A percentile compares a stretch with the other conserved stretches of the same genome.
These are phyloP conservation scores for Alectura lathami DNA, from an alignment of 2,113 vertebrate genomes.

Conservation along the genomic window DNA sequence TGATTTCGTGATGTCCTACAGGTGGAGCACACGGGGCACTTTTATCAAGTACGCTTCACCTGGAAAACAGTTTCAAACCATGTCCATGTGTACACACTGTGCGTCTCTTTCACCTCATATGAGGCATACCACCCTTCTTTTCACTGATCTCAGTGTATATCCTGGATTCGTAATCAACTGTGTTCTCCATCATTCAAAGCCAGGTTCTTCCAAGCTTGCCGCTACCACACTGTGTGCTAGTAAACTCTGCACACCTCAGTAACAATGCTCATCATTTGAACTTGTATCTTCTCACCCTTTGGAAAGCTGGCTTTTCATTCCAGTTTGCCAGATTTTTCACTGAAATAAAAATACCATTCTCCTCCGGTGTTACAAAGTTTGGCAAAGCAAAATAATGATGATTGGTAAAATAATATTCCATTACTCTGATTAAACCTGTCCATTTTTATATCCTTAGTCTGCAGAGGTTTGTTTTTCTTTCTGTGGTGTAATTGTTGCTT, in stretches of 20 bases:
- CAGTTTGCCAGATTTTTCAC: neutral
- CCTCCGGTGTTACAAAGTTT: neutral
- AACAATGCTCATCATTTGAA: neutral
- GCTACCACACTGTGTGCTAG: neutral
- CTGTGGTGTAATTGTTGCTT: neutral
- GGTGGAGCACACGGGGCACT: neutral
- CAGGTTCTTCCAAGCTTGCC: neutral
- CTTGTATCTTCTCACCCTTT: neutral
- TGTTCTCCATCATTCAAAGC: neutral
- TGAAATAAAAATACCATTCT: neutral
- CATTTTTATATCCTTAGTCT: neutral
- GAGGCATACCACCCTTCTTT: neutral
- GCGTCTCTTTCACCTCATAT: neutral
- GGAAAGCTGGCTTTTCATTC: neutral
- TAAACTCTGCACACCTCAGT: neutral
- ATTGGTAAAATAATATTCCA: neutral
- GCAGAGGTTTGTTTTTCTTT: neutral
- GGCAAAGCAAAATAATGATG: neutral
- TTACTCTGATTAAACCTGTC: neutral
- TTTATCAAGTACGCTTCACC: fast-evolving
- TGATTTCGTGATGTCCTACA: neutral
- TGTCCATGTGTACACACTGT: fast-evolving
- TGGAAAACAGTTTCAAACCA: fast-evolving
- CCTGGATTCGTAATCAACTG: neutral
- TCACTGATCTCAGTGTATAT: too few relatives aligned